Base-by-base conservation (phyloP, 2,888 invertebrate genomes). In the Caradrina kadenii region DNA sequence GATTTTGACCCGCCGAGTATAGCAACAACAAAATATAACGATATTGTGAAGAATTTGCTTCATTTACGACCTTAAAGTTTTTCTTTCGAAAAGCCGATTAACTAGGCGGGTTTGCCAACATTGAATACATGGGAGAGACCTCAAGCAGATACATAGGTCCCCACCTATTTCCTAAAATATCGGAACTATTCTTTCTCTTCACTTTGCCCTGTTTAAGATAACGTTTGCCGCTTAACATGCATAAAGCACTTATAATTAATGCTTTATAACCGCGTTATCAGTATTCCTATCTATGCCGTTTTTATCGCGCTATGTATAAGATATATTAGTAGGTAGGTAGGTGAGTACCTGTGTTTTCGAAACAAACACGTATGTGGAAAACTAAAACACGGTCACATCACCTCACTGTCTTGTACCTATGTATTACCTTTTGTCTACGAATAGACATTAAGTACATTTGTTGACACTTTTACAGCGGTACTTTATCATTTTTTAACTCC, bases 301-400 rank as follows among this genome's bases (percentile, higher is more conserved):
- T 71, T 83, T 82, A 83, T 83, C 84, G 58, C 64, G 15, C n/a
- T 69, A 60, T 56, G 58, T 66, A 22, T 66, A 78, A 67, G 73
- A 79, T 83, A 79, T 65, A 59, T 50, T 19, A 55, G 42, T 62
- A 52, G 49, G 50, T 59, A 8, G 31, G 50, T 63, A 63, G 66
- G 59, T 63, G 70, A 5, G 17, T 45, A 45, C 45, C 42, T 45
- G 17, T 45, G 66, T 70, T 85, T 79, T 81, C 70, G 73, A 79
- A 73, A 74, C 64, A 63, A 55, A 56, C n/a, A 21, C 8, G 35
- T 73, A 69, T 67, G 67, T 76, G 82, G 76, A 82, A 83, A 82
- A 80, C 73, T 80, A 68, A 83, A 88, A 87, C 80, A 83, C 84
- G 88, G 86, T 83, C 82, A 84, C 77, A 50, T 60, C 65, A 62